Evolutionary conservation across 1,140 invertebrate genomes (phyloP).

Genomic region (Pogonomyrmex barbatus): DNA sequence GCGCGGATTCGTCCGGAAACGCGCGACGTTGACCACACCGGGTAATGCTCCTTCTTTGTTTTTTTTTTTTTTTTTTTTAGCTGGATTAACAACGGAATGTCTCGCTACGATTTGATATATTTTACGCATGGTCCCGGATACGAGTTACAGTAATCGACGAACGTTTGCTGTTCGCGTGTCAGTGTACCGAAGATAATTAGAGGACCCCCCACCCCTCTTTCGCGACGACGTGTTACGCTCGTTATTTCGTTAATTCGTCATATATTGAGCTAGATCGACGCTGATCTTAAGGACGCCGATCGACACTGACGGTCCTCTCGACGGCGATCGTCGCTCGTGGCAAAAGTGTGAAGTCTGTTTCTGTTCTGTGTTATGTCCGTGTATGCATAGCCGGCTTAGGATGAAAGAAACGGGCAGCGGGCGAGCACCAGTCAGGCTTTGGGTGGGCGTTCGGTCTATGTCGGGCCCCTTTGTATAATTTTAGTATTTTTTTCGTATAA

Average conservation of each 20-base stretch:
- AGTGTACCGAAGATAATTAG: constrained; percentile 15
- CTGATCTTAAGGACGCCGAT: background rate
- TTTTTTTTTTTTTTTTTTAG: background rate
- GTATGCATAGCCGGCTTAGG: constrained; percentile 60
- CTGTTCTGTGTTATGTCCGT: constrained; percentile 29
- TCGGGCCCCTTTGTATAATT: constrained; percentile 92
- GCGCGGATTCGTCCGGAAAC: constrained; percentile 27
- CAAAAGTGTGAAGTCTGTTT: constrained; percentile 30
- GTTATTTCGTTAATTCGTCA: background rate
- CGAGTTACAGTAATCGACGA: constrained; percentile 57
- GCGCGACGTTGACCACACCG: constrained; percentile 15
- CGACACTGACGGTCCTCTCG: background rate
- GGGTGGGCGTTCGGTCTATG: constrained; percentile 92
- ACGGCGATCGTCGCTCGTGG: constrained; percentile 8
- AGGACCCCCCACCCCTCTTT: background rate
- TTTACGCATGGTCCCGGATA: constrained; percentile 71
- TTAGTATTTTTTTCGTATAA: constrained; percentile 92
- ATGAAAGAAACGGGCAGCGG: constrained; percentile 83
- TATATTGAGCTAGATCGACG: background rate
- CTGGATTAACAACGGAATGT: constrained; percentile 49
- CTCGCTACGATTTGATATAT: constrained; percentile 60
- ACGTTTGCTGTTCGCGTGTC: constrained; percentile 51
- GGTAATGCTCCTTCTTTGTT: constrained; percentile 34
- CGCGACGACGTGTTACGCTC: constrained; percentile 46
- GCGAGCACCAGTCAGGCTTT: constrained; percentile 87